These are phyloP conservation scores for Rattus rattus DNA, from an alignment of 2,113 vertebrate species.

Conservation along the genomic window DNA sequence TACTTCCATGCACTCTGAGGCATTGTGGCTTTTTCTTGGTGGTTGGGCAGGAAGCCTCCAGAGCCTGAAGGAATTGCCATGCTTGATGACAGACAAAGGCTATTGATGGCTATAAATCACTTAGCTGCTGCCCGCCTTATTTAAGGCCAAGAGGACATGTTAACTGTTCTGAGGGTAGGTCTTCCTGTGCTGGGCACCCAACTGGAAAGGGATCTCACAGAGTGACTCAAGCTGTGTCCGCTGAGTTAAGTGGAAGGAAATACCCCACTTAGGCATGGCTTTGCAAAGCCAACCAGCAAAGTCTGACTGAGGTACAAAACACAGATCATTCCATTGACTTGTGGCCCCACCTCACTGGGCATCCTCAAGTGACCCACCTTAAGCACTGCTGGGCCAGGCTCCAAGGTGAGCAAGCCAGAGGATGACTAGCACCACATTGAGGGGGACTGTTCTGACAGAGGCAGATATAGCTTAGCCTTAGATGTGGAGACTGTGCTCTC, in stretches of 20 bases:
- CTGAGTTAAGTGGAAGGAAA: neutral
- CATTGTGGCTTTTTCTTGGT: conserved; percentile 63
- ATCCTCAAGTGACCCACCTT: neutral
- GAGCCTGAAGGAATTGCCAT: conserved; percentile 48
- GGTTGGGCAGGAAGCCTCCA: conserved; percentile 59
- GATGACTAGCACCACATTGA: neutral
- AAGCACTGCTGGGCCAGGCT: neutral
- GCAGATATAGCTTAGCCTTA: neutral
- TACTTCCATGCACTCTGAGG: conserved; percentile 18
- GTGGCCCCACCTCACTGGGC: neutral
- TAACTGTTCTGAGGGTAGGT: neutral
- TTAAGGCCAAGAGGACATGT: neutral
- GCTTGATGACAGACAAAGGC: conserved; percentile 48
- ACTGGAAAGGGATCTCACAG: neutral
- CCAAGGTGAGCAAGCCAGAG: neutral
- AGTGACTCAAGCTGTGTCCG: neutral
- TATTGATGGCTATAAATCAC: neutral
- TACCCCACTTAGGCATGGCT: neutral
- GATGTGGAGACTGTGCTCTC: neutral
- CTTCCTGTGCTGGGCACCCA: neutral
- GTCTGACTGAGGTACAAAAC: neutral
- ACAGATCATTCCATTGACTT: neutral
- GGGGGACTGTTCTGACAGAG: neutral
- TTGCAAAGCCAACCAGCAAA: neutral
- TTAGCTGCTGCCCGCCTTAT: neutral